phyloP scores from a whole-genome alignment of 1,140 invertebrate genomes.

The Acyrthosiphon pisum region DNA sequence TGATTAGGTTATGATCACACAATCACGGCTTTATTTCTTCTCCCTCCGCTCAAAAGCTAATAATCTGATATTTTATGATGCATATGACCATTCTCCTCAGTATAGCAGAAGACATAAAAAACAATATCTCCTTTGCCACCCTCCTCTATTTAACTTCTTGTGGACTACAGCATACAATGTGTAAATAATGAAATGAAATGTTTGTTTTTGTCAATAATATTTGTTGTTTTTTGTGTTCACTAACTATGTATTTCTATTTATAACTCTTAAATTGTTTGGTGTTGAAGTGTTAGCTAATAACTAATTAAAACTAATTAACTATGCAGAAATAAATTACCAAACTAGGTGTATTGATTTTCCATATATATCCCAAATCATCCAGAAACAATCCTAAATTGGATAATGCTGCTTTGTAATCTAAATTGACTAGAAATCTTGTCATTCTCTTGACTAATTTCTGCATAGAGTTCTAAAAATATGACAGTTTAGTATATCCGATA shows the following conservation, averaged over 20 bases:
- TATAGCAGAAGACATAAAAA: not conserved
- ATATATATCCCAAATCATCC: slow-evolving; percentile 71
- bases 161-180: not conserved
- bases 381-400: slow-evolving; percentile 70
- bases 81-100: not conserved
- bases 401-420: slow-evolving; percentile 68
- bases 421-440: slow-evolving; percentile 88
- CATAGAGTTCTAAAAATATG: slow-evolving; percentile 69
- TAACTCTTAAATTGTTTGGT: too few relatives aligned
- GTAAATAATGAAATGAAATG: not conserved
- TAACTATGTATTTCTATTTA: too few relatives aligned
- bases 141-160: not conserved
- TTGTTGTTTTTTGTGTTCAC: too few relatives aligned
- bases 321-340: slow-evolving; percentile 66
- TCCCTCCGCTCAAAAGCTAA: not conserved
- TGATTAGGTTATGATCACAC: not conserved
- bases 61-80: not conserved
- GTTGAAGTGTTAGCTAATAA: not conserved
- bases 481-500: not conserved
- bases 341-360: slow-evolving; percentile 67
- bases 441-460: slow-evolving; percentile 86
- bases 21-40: too few relatives aligned
- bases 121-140: not conserved
- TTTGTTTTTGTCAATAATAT: too few relatives aligned
- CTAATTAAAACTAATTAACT: too few relatives aligned